Evolutionary conservation across 2,797 vertebrate species (phyloP), one percentile per base, ranked within the genome.

Genomic region (Nasua narica): DNA sequence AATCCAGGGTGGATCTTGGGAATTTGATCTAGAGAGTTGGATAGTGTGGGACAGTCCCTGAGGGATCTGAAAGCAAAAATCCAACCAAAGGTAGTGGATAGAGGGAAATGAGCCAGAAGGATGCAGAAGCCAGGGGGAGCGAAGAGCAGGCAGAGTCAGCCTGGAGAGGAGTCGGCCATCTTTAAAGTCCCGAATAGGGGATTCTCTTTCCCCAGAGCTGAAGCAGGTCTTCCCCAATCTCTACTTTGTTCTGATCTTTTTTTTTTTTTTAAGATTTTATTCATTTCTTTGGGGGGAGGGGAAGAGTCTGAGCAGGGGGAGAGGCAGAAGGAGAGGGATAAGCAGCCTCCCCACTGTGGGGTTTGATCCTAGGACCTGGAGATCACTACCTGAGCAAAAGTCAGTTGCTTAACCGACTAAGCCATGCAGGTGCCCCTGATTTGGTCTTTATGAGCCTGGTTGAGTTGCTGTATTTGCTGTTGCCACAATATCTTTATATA

Each of bases 131-230:
- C 11, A 40, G 35, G 29, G 52, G 7, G 43, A 69, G 14, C 0
- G 1, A 65, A 19, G 52, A 5, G 0, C 13, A 18, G 37, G 0
- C 13, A 18, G 37, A 37, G 37, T 9, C 18, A 52, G 15, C 18
- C n/a, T 37, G 32, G 35, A 84, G 40, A 72, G 62, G 56, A 23
- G 50, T 1, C 0, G 0, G 23, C 83, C 35, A 21, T 56, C 81
- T 77, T 43, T 40, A 60, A 76, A 54, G 13, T 29, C 46, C n/a
- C 1, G n/a, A 77, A 27, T 5, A 65, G 27, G 48, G 32, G 43
- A 5, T 43, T 40, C 58, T 50, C 58, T 72, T 54, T 46, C 50
- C 32, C 54, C 8, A 18, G 35, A 56, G 46, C 50, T 32, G 54
- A 90, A 37, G 40, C 32, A 4, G 19, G 7, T 11, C 32, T 58